A percentile compares a stretch with the other conserved stretches of the same genome.
Conservation (phyloP, 2,888 invertebrate species). For the Aspidapion aeneum region DNA sequence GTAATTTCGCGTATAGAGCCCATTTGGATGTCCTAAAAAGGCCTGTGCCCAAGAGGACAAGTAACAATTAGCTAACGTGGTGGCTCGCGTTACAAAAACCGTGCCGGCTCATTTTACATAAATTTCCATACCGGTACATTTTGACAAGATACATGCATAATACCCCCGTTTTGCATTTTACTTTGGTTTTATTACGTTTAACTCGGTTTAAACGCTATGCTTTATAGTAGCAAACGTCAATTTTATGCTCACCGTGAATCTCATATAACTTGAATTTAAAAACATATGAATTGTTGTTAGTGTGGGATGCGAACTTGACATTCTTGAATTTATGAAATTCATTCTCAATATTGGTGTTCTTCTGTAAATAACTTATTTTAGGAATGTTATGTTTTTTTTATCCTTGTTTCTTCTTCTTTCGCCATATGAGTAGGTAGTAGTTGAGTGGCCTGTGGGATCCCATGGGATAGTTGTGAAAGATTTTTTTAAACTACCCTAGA, state of each 20-base stretch:
- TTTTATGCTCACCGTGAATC: neutral
- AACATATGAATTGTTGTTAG: neutral
- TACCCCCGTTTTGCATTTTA: slow-evolving; percentile 37
- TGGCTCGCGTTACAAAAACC: slow-evolving; percentile 42
- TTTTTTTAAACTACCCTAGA: no score
- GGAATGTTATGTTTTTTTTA: no score
- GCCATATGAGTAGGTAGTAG: no score
- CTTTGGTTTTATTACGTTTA: slow-evolving; percentile 38
- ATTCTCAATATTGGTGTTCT: neutral
- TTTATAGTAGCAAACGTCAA: neutral
- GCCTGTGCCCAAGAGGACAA: slow-evolving; percentile 35
- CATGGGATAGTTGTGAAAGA: no score
- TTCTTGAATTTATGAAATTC: neutral
- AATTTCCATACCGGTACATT: slow-evolving; percentile 46
- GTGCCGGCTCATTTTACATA: slow-evolving; percentile 43
- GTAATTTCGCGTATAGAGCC: neutral
- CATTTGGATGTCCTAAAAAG: neutral
- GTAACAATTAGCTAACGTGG: slow-evolving; percentile 43
- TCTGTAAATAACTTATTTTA: no score
- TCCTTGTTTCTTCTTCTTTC: no score
- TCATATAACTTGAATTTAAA: neutral
- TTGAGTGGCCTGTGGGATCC: no score
- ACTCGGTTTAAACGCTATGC: slow-evolving; percentile 8
- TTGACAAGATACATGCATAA: slow-evolving; percentile 43
- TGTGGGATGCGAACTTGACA: neutral